Percentiles rank a stretch among this genome's conserved stretches.
These are phyloP conservation scores for Poecilus cupreus DNA, from an alignment of 2,888 invertebrate species.

Conservation along the genomic window DNA sequence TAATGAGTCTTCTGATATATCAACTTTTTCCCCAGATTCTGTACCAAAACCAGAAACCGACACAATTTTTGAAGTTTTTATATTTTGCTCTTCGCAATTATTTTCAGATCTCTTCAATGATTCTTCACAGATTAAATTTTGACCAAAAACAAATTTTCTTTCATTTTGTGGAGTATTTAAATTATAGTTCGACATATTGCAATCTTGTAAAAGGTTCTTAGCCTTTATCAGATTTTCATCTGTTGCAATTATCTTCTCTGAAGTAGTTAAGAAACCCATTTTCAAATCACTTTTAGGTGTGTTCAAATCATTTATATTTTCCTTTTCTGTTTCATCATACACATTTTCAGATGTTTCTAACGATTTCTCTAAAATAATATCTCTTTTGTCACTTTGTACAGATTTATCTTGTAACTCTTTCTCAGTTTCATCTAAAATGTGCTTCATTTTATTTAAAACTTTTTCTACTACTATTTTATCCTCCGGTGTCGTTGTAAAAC, in stretches of 20 bases:
- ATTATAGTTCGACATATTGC: constrained; percentile 60
- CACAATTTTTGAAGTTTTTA: background rate
- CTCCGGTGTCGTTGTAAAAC: background rate
- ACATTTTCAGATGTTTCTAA: constrained; percentile 67
- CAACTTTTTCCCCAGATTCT: constrained; percentile 70
- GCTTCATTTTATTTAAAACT: background rate
- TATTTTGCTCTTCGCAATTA: constrained; percentile 14
- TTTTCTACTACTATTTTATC: background rate
- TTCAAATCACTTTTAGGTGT: background rate
- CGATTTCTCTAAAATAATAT: constrained; percentile 61
- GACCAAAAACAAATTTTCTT: too few relatives aligned
- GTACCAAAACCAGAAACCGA: constrained; percentile 66
- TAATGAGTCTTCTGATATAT: constrained; percentile 70
- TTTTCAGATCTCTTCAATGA: constrained; percentile 52
- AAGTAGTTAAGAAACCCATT: constrained; percentile 62
- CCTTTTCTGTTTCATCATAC: constrained; percentile 63
- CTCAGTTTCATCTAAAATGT: background rate
- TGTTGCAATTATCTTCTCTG: constrained; percentile 69
- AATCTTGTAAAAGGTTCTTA: constrained; percentile 67
- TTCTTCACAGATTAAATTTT: background rate
- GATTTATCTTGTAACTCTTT: background rate
- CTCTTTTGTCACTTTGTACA: constrained; percentile 44
- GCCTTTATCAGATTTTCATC: constrained; percentile 69
- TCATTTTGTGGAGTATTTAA: too few relatives aligned
- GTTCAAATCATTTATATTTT: background rate